Evolutionary conservation across 2,888 invertebrate genomes (phyloP).

Genomic region (Dyspetes luteomarginatus): DNA sequence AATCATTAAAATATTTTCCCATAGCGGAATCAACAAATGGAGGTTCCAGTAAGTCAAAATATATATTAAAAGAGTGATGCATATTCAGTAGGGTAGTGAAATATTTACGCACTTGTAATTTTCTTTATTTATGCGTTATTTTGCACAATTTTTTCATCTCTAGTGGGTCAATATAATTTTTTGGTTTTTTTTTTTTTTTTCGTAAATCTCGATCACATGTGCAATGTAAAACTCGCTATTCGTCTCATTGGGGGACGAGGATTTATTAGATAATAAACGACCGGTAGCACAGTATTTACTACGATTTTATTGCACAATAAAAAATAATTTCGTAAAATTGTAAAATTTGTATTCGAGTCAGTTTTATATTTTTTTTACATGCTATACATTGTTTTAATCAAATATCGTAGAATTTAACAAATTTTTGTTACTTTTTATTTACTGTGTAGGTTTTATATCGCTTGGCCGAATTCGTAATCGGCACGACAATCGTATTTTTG

Average conservation of each 20-base stretch:
- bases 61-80: conserved; percentile 79
- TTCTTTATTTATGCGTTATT: conserved; percentile 38
- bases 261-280: neutral
- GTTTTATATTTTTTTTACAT: too few species aligned
- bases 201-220: neutral
- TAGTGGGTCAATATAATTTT: neutral
- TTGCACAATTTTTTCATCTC: neutral
- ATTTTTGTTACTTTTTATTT: neutral
- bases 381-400: neutral
- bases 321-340: too few species aligned
- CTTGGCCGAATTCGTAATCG: neutral
- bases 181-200: too few species aligned
- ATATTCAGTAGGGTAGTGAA: conserved; percentile 47
- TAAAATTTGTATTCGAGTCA: too few species aligned
- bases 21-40: conserved; percentile 91
- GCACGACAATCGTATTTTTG: neutral
- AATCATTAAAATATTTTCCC: conserved; percentile 83
- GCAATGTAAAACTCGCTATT: neutral
- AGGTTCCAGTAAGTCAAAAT: conserved; percentile 86
- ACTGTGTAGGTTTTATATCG: neutral
- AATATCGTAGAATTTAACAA: neutral
- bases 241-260: neutral
- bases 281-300: neutral
- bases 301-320: neutral
- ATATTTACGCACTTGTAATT: conserved; percentile 64